phyloP scores from a whole-genome alignment of 2,113 vertebrate species.

The Desmodus rotundus region DNA sequence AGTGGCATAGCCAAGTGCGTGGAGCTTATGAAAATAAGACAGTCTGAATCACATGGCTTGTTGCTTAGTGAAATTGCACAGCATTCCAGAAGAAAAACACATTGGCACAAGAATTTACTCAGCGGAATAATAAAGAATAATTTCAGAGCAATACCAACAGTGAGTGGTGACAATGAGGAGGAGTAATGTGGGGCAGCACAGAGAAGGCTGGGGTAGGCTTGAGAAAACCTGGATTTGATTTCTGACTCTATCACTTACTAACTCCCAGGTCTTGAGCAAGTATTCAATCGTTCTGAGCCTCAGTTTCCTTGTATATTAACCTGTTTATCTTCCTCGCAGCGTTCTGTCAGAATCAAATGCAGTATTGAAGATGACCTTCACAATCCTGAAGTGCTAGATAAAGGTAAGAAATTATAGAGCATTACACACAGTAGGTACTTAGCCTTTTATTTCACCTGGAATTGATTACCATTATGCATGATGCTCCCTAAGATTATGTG shows the following conservation, averaged over 20 bases:
- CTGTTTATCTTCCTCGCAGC: not conserved
- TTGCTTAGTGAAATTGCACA: not conserved
- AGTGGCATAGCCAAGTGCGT: not conserved
- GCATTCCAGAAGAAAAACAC: not conserved
- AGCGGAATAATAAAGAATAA: not conserved
- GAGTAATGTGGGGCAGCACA: too few species aligned
- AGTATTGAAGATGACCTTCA: not conserved
- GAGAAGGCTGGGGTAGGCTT: not conserved
- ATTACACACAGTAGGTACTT: slow-evolving; percentile 46
- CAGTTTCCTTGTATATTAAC: not conserved
- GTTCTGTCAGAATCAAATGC: not conserved
- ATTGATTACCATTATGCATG: not conserved
- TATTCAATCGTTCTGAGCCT: not conserved
- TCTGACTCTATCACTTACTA: not conserved
- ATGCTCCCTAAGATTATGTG: not conserved
- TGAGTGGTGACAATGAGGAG: not conserved
- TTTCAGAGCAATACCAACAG: not conserved
- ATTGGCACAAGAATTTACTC: not conserved
- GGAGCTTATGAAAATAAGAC: not conserved
- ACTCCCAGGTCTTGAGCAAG: not conserved
- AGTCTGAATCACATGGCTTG: not conserved
- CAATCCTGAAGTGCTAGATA: not conserved
- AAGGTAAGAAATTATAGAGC: not conserved
- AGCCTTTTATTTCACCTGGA: slow-evolving; percentile 10
- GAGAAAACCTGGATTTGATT: not conserved